Base-by-base conservation (phyloP, 2,797 vertebrate genomes). In the Pseudopleuronectes americanus region DNA sequence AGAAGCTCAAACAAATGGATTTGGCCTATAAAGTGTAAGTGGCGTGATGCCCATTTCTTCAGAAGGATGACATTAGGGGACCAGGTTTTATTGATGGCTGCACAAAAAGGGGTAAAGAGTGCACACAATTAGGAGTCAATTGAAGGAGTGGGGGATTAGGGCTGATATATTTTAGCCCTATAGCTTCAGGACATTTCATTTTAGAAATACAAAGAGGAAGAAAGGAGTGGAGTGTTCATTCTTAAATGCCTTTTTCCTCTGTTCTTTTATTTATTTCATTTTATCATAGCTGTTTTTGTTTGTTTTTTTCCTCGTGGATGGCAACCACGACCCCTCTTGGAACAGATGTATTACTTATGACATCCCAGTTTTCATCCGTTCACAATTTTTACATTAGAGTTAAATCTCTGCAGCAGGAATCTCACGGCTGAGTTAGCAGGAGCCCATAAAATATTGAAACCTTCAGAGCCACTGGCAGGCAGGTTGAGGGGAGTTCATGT, bases 401-500 rank as follows among this genome's bases (percentile, higher is more conserved):
- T 97, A 99, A 99, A 99, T 99, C 97, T 98, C 97, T 94, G 97
- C 97, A 97, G 97, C 96, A 96, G 95, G 95, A 98, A 97, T 98
- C 96, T 99, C 96, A 98, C 94, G 96, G 97, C 96, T 97, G 97
- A 98, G 94, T 97, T 98, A 96, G 96, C 96, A 94, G 68, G 94
- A 96, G 95, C 95, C 95, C 95, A 99, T 99, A 94, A 99, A 99
- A 98, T 99, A 99, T 99, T 99, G 96, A 99, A 97, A 94, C 94
- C 94, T 96, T 96, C 94, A 93, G 97, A 97, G 96, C 94, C 94
- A 95, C 95, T 96, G 96, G 96, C 96, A 95, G 95, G 94, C 96
- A 97, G 97, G 97, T 98, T 99, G 97, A 98, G 96, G 96, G 96
- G 95, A 98, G 97, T 99, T 99, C 98, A 98, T 97, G 96, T 98